Percentiles rank a stretch among this genome's conserved stretches.
These are phyloP conservation scores for Nannobrachium achirus DNA, from an alignment of 2,113 vertebrate species.

Conservation along the genomic window DNA sequence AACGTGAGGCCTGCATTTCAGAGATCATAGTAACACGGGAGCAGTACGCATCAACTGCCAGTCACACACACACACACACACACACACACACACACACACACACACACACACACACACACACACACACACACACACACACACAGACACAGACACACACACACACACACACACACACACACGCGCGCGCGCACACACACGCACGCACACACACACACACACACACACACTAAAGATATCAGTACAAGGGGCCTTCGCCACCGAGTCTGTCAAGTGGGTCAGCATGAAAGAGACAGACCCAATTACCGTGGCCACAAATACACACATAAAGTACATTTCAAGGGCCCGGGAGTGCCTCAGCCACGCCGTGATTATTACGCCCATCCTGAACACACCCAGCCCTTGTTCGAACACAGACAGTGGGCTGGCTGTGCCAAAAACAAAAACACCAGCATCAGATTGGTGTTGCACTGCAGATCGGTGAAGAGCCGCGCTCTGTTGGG, in stretches of 20 bases:
- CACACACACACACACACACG: no score
- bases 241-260: conserved; percentile 35
- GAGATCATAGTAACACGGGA: conserved; percentile 65
- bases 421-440: conserved; percentile 47
- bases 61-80: conserved; percentile 37
- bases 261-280: conserved; percentile 54
- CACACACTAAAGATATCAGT: conserved; percentile 25
- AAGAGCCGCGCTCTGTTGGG: conserved; percentile 35
- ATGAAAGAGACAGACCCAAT: conserved; percentile 58
- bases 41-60: conserved; percentile 65
- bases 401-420: conserved; percentile 38
- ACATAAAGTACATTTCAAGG: conserved; percentile 66
- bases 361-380: conserved; percentile 48
- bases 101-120: no score
- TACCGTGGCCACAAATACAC: conserved; percentile 64
- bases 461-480: conserved; percentile 15
- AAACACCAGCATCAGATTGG: conserved; percentile 54
- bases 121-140: no score
- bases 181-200: no score
- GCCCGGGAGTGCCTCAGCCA: conserved; percentile 58
- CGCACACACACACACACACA: not conserved
- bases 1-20: conserved; percentile 64
- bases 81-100: no score
- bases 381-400: conserved; percentile 60
- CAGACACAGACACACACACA: not conserved